These are phyloP conservation scores for Papilio dardanus DNA, from an alignment of 1,140 invertebrate genomes.

Conservation along the genomic window DNA sequence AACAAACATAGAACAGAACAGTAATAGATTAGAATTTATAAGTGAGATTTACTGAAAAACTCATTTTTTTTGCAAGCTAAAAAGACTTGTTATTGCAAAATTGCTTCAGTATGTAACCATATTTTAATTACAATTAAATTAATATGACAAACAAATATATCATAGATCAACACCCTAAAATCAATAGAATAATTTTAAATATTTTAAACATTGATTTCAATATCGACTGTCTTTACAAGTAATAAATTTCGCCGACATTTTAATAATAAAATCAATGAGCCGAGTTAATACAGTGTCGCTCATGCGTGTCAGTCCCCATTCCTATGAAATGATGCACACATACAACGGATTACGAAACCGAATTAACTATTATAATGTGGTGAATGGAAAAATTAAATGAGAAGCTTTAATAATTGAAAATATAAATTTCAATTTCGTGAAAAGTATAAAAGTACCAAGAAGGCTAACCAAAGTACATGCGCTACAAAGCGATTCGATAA, in stretches of 20 bases:
- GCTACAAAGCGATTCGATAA: too few relatives aligned
- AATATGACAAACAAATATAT: too few relatives aligned
- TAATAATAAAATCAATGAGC: constrained; percentile 37
- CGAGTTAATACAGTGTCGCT: constrained; percentile 31
- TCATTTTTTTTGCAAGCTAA: too few relatives aligned
- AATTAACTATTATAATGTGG: background rate
- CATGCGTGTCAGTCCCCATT: constrained; percentile 31
- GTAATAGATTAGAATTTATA: too few relatives aligned
- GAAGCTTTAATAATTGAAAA: background rate
- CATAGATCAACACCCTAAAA: background rate
- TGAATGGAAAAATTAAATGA: background rate
- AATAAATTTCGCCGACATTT: constrained; percentile 31
- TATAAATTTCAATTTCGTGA: background rate
- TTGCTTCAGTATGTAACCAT: too few relatives aligned
- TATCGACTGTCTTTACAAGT: background rate
- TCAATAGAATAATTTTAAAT: background rate
- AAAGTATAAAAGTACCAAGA: too few relatives aligned
- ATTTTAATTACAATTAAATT: too few relatives aligned
- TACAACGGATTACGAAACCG: constrained; percentile 23
- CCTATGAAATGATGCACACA: constrained; percentile 14
- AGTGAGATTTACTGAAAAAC: too few relatives aligned
- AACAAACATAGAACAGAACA: too few relatives aligned
- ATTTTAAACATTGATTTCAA: background rate
- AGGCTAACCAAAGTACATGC: too few relatives aligned
- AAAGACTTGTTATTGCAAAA: too few relatives aligned